Percentiles rank a stretch among this genome's conserved stretches.
Conservation (phyloP, 2,797 vertebrate genomes). For the Urosaurus nigricauda region DNA sequence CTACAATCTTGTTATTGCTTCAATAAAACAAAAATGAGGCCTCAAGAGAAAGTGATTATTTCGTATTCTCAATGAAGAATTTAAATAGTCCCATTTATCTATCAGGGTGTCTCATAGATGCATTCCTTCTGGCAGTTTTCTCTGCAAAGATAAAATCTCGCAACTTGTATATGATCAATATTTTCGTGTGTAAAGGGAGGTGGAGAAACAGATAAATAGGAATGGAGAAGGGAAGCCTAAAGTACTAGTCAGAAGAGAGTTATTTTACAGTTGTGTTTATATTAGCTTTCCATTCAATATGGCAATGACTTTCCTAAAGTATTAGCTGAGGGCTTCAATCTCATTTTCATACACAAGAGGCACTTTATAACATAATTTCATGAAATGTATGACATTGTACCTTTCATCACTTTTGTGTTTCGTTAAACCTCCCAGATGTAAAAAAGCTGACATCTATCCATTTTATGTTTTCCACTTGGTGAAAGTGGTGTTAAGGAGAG, state of each 20-base stretch:
- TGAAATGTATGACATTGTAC: slow-evolving; percentile 36
- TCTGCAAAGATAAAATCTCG: slow-evolving; percentile 6
- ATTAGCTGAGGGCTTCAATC: slow-evolving; percentile 32
- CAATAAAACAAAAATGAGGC: slow-evolving; percentile 17
- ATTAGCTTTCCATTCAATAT: slow-evolving; percentile 25
- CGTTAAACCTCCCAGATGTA: slow-evolving; percentile 52
- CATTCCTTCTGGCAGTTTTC: slow-evolving; percentile 7
- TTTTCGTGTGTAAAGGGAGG: not conserved
- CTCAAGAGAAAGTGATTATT: not conserved
- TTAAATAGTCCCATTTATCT: slow-evolving; percentile 28
- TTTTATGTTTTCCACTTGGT: slow-evolving; percentile 48
- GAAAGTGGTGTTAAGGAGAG: not conserved
- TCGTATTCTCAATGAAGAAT: slow-evolving; percentile 26
- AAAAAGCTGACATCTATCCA: slow-evolving; percentile 46
- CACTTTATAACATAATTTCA: slow-evolving; percentile 32
- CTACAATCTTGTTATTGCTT: slow-evolving; percentile 19
- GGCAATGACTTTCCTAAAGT: slow-evolving; percentile 31
- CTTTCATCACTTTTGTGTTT: slow-evolving; percentile 53
- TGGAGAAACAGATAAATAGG: not conserved
- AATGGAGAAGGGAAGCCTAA: not conserved
- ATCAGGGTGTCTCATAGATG: slow-evolving; percentile 4
- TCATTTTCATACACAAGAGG: not conserved
- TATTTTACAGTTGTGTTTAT: slow-evolving; percentile 33
- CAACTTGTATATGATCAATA: slow-evolving; percentile 17
- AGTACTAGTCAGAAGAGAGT: slow-evolving; percentile 22